Conservation (phyloP, 2,888 invertebrate genomes). For the Meliscaeva auricollis region DNA sequence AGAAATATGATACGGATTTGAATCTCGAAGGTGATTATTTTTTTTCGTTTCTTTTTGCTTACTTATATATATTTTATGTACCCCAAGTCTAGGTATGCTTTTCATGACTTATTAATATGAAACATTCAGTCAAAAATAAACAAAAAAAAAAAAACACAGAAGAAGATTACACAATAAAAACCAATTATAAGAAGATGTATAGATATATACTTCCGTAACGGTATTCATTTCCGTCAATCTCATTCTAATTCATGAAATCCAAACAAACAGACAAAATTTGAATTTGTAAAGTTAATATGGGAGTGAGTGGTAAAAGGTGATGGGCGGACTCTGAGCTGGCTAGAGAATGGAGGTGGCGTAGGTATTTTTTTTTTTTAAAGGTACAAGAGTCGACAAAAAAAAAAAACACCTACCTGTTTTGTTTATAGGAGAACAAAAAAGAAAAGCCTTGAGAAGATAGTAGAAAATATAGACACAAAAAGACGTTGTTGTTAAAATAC, state of each 20-base stretch:
- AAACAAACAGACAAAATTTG: constrained; percentile 47
- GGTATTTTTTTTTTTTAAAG: no score
- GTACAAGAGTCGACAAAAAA: background rate
- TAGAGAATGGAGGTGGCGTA: background rate
- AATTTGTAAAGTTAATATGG: constrained; percentile 32
- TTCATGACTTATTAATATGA: constrained; percentile 17
- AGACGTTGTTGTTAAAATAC: constrained; percentile 2
- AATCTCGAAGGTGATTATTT: background rate
- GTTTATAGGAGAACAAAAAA: background rate
- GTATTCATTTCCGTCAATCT: constrained; percentile 52
- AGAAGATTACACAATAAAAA: constrained; percentile 18
- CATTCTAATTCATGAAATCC: constrained; percentile 57
- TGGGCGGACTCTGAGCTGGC: background rate
- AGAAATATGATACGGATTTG: background rate
- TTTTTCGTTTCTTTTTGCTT: background rate
- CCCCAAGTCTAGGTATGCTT: background rate
- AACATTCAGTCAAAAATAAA: background rate
- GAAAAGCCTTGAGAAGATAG: constrained; percentile 28
- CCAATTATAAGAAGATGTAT: constrained; percentile 51
- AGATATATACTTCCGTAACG: constrained; percentile 47
- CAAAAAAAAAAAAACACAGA: constrained; percentile 42
- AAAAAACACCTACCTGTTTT: constrained; percentile 8
- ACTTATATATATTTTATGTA: background rate
- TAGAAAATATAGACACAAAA: constrained; percentile 6
- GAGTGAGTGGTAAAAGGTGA: background rate